Base-by-base conservation (phyloP, 2,797 vertebrate genomes). In the Heterohyrax brucei region DNA sequence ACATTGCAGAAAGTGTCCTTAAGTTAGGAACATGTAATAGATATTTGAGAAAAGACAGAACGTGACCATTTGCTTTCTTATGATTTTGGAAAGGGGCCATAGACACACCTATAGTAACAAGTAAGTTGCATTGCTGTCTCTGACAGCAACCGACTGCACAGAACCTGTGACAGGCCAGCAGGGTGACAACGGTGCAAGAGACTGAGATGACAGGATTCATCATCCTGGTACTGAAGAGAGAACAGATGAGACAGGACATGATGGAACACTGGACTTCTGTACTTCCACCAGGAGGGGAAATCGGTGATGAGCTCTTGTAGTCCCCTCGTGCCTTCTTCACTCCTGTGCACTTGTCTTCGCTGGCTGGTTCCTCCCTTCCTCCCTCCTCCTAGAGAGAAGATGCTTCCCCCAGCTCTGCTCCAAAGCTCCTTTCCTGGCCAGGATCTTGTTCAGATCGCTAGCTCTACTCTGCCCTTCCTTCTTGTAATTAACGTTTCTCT, bases 1-100 rank as follows among this genome's bases (percentile, higher is more conserved):
- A 46, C 8, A 44, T 94, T 95, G 80, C 30, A 92, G 59, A 89
- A 96, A 84, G 59, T 84, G 10, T 85, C 8, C 62, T 94, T 78
- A 89, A 89, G 93, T 83, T 53, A 77, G 61, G 16, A 24, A 92
- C 66, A n/a, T 10, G 28, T 72, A 75, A 44, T 30, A 94, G 56
- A 33, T 82, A 82, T 72, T 91, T 94, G 66, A 84, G 46, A 81
- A 78, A 89, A 9, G 24, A 68, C 68, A 81, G 73, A 89, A 92
- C 77, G 28, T 94, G 59, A n/a, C 16, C 33, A 56, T 92, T 91
- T 75, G 61, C 18, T 86, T 89, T 92, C 66, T 84, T 83, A 46
- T 59, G 56, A 22, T 59, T 64, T 87, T 95, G 46, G 72, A 76
- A 84, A n/a, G 48, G 5, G 22, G 61, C 8, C 10, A n/a, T 81